Percentiles rank a stretch among this genome's conserved stretches.
Evolutionary conservation across 2,113 vertebrate genomes (phyloP).

Genomic region (Butastur rufipennis): DNA sequence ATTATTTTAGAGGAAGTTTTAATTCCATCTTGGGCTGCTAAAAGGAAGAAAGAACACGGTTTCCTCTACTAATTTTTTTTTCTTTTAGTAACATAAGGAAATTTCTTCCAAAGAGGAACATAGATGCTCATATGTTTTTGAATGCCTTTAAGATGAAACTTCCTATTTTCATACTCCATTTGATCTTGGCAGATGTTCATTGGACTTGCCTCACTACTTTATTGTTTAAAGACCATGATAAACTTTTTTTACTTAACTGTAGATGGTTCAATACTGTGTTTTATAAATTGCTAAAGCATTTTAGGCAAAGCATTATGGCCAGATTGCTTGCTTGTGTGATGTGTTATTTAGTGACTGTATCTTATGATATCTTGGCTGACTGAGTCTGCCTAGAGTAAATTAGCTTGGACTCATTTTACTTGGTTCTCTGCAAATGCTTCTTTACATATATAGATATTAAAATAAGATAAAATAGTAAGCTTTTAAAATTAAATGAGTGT

Average conservation of each 20-base stretch:
- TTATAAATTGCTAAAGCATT: slow-evolving; percentile 30
- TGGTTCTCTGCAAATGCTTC: slow-evolving; percentile 43
- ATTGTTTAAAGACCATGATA: slow-evolving; percentile 48
- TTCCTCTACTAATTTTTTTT: background rate
- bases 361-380: background rate
- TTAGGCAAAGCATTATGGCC: slow-evolving; percentile 1
- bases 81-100: background rate
- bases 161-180: slow-evolving; percentile 31
- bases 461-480: slow-evolving; percentile 37
- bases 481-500: slow-evolving; percentile 50
- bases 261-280: background rate
- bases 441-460: slow-evolving; percentile 37
- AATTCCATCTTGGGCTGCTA: background rate
- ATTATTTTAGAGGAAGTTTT: slow-evolving; percentile 6
- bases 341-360: slow-evolving; percentile 1
- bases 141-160: background rate
- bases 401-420: slow-evolving; percentile 30
- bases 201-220: slow-evolving; percentile 35
- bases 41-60: background rate
- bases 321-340: slow-evolving; percentile 4
- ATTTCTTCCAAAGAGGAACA: slow-evolving; percentile 6
- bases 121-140: background rate
- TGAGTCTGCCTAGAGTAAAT: slow-evolving; percentile 10
- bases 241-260: slow-evolving; percentile 16
- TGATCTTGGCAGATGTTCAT: slow-evolving; percentile 3